Evolutionary conservation across 2,888 invertebrate species (phyloP), one percentile per base, ranked within the genome.

Genomic region (Drosophila vallismaia): DNA sequence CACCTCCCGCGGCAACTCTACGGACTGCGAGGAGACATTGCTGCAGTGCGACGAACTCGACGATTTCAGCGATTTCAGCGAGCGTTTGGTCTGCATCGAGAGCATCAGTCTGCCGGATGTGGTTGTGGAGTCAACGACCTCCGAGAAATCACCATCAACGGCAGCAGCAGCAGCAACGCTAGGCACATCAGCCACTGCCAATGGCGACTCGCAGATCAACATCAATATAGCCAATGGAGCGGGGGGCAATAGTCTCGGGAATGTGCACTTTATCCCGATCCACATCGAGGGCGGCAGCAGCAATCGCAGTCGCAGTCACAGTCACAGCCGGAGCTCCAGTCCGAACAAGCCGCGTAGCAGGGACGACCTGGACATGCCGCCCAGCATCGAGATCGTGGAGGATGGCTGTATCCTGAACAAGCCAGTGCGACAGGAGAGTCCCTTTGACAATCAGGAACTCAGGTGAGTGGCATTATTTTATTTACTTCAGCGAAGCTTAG

Each of bases 41-140:
- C 75, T 89, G 80, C 88, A 88, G 75, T 89, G 88, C 79, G 90
- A 90, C 81, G 90, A 91, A 78, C 88, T 89, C 70, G 88, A 89
- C 56, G 82, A 83, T 33, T 76, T 75, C 74, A 66, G n/a, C 52
- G 64, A 75, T 68, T 82, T 82, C 58, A 79, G 79, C 40, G 90
- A 90, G 64, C 89, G 89, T 60, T 77, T 90, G 78, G 91, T 91
- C 26, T 88, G 91, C 75, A 91, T 91, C 74, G 91, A 92, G 85
- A 91, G 91, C 80, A 91, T 91, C 80, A 91, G 91, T 80, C 83
- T 92, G 79, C 91, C 91, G 72, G 91, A 92, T 76, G 91, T 92
- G 74, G 91, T 92, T 31, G 91, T 91, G 36, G 91, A 91, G 88
- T 91, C 91, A 77, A 90, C 91, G 76, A 86, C 89, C 74, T 75